A percentile compares a stretch with the other conserved stretches of the same genome.
These are phyloP conservation scores for Alosa sapidissima DNA, from an alignment of 2,797 vertebrate species.

Conservation along the genomic window DNA sequence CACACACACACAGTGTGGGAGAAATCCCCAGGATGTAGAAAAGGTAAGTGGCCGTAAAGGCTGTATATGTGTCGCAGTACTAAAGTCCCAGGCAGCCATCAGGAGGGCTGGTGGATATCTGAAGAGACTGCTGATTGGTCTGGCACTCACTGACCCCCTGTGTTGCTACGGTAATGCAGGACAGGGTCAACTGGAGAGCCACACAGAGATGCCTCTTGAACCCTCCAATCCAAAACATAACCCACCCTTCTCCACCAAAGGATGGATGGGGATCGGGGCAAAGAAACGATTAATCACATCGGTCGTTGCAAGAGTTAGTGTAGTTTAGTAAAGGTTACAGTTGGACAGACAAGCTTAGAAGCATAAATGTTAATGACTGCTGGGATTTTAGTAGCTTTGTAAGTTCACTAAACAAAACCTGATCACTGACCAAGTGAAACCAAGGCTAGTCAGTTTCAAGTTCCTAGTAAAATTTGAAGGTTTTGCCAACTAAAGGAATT, in stretches of 20 bases:
- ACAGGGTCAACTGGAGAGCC: slow-evolving; percentile 47
- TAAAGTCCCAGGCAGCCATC: not conserved
- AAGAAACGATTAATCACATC: not conserved
- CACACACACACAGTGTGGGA: too few relatives aligned
- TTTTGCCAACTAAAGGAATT: not conserved
- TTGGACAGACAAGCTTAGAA: not conserved
- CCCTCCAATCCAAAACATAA: not conserved
- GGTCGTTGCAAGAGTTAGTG: not conserved
- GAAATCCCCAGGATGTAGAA: too few relatives aligned
- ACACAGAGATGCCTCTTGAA: not conserved
- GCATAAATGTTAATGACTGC: not conserved
- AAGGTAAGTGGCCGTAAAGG: not conserved
- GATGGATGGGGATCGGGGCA: not conserved
- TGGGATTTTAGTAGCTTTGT: not conserved
- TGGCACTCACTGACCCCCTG: slow-evolving; percentile 39
- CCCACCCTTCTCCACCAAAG: not conserved
- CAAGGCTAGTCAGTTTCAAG: not conserved
- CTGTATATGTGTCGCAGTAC: not conserved
- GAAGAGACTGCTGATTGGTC: slow-evolving; percentile 31
- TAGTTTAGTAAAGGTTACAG: not conserved
- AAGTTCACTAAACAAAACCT: not conserved
- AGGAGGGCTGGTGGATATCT: not conserved
- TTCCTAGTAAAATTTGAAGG: too few relatives aligned
- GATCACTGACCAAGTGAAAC: not conserved
- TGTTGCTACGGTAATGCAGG: slow-evolving; percentile 39